Evolutionary conservation across 2,113 vertebrate genomes (phyloP).

Genomic region (Rhinoderma darwinii): DNA sequence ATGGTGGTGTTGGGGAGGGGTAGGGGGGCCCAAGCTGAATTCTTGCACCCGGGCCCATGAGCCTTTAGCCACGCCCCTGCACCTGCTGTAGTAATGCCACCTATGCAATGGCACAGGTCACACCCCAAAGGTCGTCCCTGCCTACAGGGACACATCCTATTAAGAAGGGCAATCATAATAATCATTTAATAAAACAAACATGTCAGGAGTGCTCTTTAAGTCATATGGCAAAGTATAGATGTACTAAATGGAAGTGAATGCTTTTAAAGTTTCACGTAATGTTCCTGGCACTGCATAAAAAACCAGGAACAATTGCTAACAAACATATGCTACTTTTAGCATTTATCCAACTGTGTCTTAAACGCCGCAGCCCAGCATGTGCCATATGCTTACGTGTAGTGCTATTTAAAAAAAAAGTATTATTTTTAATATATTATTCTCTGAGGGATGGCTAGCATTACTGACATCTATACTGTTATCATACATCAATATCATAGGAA

Average conservation of each 20-base stretch:
- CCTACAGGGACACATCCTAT: too few species aligned
- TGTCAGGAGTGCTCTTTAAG: too few species aligned
- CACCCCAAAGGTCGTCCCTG: too few species aligned
- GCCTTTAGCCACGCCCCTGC: too few species aligned
- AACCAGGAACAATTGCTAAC: constrained; percentile 32
- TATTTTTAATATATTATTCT: constrained; percentile 24
- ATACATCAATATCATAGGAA: not conserved
- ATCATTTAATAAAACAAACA: too few species aligned
- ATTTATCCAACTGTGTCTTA: constrained; percentile 41
- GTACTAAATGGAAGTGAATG: not conserved
- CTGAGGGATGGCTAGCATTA: not conserved
- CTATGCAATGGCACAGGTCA: too few species aligned
- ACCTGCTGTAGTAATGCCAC: too few species aligned
- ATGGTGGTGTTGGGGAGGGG: too few species aligned
- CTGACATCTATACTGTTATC: not conserved
- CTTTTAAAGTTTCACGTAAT: not conserved
- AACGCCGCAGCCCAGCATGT: constrained; percentile 30
- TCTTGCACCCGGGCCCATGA: too few species aligned
- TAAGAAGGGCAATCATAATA: too few species aligned
- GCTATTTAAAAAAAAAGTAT: constrained; percentile 50
- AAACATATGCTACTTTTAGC: constrained; percentile 47
- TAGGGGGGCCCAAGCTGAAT: too few species aligned
- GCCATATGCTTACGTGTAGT: constrained; percentile 30
- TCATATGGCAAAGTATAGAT: not conserved
- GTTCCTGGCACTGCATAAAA: constrained; percentile 15